These are phyloP conservation scores for Donacobius atricapilla DNA, from an alignment of 2,113 vertebrate genomes.

Conservation along the genomic window DNA sequence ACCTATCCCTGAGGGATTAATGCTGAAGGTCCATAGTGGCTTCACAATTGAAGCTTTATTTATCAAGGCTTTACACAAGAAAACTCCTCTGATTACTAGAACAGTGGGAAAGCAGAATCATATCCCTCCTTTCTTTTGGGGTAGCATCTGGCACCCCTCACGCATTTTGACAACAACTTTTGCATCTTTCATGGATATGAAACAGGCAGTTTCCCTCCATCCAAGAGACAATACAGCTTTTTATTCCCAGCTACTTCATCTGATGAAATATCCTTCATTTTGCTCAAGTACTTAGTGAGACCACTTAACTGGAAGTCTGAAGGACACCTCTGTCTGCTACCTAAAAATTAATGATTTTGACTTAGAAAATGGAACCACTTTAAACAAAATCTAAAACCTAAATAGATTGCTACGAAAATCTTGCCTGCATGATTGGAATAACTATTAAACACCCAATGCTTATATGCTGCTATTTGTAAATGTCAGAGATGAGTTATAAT, in stretches of 20 bases:
- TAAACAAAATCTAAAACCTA: not conserved
- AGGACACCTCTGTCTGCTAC: not conserved
- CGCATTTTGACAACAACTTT: not conserved
- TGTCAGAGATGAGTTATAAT: not conserved
- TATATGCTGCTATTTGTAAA: not conserved
- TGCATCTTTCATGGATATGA: not conserved
- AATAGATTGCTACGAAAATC: not conserved
- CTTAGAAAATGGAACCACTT: not conserved
- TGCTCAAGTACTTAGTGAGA: constrained; percentile 9
- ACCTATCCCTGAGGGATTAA: not conserved
- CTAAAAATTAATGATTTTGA: not conserved
- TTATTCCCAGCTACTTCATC: not conserved
- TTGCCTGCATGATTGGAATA: not conserved
- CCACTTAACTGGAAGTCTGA: not conserved
- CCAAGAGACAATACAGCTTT: not conserved
- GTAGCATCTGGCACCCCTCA: not conserved
- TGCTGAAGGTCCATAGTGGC: not conserved
- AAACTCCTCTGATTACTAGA: not conserved
- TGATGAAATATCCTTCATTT: not conserved
- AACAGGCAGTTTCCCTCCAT: not conserved
- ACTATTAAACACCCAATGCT: not conserved
- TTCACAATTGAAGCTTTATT: not conserved
- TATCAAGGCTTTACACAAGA: not conserved
- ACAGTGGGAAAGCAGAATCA: not conserved
- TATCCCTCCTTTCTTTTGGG: not conserved